These are phyloP conservation scores for Gila orcuttii DNA, from an alignment of 2,113 vertebrate species.

Conservation along the genomic window DNA sequence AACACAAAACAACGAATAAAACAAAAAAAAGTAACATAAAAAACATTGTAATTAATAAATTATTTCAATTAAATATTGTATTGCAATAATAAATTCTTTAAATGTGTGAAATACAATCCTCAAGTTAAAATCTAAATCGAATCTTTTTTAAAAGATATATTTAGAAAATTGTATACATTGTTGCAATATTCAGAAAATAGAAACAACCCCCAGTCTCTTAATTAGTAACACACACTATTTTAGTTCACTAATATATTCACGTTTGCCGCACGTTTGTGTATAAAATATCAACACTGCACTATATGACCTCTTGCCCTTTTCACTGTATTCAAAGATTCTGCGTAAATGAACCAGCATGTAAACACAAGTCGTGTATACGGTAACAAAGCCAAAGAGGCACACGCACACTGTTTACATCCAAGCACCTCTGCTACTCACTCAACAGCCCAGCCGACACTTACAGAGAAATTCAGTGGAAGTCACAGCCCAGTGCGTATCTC, in stretches of 20 bases:
- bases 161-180: background rate
- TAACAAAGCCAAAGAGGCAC: constrained; percentile 42
- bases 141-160: background rate
- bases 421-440: background rate
- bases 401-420: constrained; percentile 37
- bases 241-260: background rate
- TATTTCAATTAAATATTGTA: too few relatives aligned
- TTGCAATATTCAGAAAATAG: background rate
- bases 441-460: constrained; percentile 21
- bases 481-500: constrained; percentile 49
- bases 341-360: background rate
- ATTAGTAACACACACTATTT: background rate
- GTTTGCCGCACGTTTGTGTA: background rate
- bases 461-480: constrained; percentile 59
- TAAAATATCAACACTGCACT: background rate
- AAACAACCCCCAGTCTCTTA: background rate
- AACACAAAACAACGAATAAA: too few relatives aligned
- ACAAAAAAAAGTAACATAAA: too few relatives aligned
- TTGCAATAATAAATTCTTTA: too few relatives aligned
- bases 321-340: background rate
- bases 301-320: constrained; percentile 33
- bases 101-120: too few relatives aligned
- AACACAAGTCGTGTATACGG: constrained; percentile 50
- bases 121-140: background rate
- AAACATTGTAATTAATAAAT: too few relatives aligned